Evolutionary conservation across 2,888 invertebrate species (phyloP).

Genomic region (Lepidocyrtoides sp.): DNA sequence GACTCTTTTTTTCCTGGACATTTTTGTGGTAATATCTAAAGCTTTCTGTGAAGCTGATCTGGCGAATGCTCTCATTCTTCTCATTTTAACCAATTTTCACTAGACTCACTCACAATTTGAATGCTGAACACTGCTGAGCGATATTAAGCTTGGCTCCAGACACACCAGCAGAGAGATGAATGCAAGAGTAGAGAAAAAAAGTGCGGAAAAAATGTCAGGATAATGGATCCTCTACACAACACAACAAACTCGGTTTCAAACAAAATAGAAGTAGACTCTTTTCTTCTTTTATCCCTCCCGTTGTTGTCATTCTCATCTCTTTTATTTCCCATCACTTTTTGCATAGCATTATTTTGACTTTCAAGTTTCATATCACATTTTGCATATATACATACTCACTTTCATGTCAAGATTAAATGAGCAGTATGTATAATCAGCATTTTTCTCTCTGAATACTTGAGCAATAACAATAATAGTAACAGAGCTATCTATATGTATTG

Average conservation of each 20-base stretch:
- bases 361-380: constrained; percentile 2
- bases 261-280: background rate
- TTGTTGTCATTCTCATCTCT: background rate
- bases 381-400: background rate
- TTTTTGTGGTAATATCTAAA: constrained; percentile 31
- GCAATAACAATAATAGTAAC: background rate
- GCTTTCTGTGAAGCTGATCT: background rate
- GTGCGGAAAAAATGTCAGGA: background rate
- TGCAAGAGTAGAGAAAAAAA: background rate
- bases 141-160: constrained; percentile 42
- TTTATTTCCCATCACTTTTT: constrained; percentile 5
- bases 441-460: background rate
- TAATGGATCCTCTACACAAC: background rate
- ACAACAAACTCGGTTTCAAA: background rate
- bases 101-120: constrained; percentile 30
- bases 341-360: background rate
- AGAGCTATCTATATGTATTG: background rate
- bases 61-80: background rate
- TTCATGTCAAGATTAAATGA: background rate
- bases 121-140: constrained; percentile 28
- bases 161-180: background rate
- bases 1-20: background rate
- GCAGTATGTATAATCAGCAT: background rate
- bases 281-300: constrained; percentile 14
- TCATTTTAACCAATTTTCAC: constrained; percentile 67